phyloP scores from a whole-genome alignment of 2,113 vertebrate species.

The Acrocephalus arundinaceus region DNA sequence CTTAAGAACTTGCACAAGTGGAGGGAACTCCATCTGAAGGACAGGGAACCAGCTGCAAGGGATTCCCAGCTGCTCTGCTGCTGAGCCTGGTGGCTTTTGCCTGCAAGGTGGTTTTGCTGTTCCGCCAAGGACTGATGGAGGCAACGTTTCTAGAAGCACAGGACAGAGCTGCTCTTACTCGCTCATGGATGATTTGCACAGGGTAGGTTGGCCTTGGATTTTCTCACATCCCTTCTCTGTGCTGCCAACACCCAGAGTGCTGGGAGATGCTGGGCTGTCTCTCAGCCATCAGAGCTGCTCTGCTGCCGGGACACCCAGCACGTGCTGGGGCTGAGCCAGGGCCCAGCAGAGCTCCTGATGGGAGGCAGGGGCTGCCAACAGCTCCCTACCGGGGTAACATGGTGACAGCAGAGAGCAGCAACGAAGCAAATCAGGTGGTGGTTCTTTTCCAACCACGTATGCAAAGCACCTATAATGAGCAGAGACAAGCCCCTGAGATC shows the following conservation, averaged over 20 bases:
- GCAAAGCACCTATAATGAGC: conserved; percentile 38
- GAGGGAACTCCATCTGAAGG: conserved; percentile 1
- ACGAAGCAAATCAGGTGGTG: not conserved
- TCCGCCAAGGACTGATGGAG: not conserved
- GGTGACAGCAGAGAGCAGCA: not conserved
- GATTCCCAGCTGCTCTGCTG: not conserved
- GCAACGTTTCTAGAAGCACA: not conserved
- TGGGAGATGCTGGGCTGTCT: not conserved
- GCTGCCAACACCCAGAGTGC: not conserved
- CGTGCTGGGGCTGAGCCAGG: not conserved
- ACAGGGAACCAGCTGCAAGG: not conserved
- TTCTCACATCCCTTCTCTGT: not conserved
- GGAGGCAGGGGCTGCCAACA: not conserved
- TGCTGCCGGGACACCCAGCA: fast-evolving
- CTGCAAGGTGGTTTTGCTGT: not conserved
- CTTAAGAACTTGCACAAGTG: not conserved
- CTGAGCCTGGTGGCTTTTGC: not conserved
- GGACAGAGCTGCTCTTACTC: not conserved
- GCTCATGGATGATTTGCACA: not conserved
- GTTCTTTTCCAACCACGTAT: not conserved
- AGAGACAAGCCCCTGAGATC: not conserved
- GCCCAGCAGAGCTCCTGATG: not conserved
- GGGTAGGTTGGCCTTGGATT: not conserved
- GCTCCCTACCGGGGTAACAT: not conserved
- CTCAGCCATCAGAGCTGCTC: fast-evolving